phyloP scores from a whole-genome alignment of 1,140 invertebrate genomes.

The Ptiloglossa arizonensis region DNA sequence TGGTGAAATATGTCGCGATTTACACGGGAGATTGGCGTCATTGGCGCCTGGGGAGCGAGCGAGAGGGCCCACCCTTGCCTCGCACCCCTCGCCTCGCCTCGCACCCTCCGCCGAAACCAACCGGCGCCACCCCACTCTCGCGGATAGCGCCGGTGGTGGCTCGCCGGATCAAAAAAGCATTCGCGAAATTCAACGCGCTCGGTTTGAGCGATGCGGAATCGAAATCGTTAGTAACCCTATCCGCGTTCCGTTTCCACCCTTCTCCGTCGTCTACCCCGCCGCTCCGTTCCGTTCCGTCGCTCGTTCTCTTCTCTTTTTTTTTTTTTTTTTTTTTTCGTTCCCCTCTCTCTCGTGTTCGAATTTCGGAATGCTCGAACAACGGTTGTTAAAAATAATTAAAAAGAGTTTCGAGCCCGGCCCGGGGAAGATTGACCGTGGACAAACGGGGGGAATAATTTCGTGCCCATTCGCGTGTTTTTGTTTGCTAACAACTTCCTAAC shows the following conservation, averaged over 20 bases:
- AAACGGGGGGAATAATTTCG: background rate
- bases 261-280: background rate
- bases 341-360: background rate
- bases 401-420: background rate
- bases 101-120: conserved; percentile 21
- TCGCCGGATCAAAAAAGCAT: conserved; percentile 79
- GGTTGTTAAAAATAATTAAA: conserved; percentile 49
- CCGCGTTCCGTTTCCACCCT: background rate
- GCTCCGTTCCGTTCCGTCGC: no score
- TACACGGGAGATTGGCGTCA: conserved; percentile 81
- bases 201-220: conserved; percentile 75
- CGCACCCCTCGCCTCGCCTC: no score
- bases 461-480: background rate
- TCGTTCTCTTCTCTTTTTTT: no score
- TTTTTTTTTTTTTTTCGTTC: no score
- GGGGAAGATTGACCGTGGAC: conserved; percentile 6
- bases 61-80: conserved; percentile 23
- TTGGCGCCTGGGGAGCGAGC: conserved; percentile 78
- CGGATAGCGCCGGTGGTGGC: conserved; percentile 50
- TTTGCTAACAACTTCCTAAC: background rate
- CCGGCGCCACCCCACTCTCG: conserved; percentile 24
- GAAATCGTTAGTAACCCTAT: conserved; percentile 62
- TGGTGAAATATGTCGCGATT: conserved; percentile 82
- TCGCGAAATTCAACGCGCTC: conserved; percentile 73
- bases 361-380: conserved; percentile 38